Base-by-base conservation (phyloP, 2,797 vertebrate species). In the Hippocampus kuda region DNA sequence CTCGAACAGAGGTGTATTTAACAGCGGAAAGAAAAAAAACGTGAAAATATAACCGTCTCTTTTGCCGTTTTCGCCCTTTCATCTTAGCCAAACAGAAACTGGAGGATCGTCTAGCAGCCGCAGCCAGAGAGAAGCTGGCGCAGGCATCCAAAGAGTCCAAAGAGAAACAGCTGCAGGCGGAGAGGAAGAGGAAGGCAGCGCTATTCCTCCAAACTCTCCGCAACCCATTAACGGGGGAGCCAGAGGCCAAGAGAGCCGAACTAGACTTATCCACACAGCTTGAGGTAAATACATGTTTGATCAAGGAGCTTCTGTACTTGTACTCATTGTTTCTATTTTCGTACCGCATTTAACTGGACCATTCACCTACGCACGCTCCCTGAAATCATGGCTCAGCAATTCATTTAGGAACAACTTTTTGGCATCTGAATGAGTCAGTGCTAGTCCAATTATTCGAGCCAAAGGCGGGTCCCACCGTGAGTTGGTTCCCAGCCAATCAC, bases 141-240 rank as follows among this genome's bases (percentile, higher is more conserved):
- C 97, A 99, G 83, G 97, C 96, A 0, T 96, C 95, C 54, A 99
- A 99, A 85, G 97, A 99, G 81, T 98, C 94, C 0, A 98, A 98
- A 81, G 97, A 99, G 85, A 98, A 97, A 82, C 97, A 99, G 85
- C 92, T 99, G 3, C 97, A 99, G 82, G 96, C 96, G 0, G 97
- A 99, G 79, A 92, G 96, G 61, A 99, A 98, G 80, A 93, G 95
- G 84, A 98, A 98, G 78, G 97, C 97, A 0, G 95, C 96, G 0
- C 88, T 99, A 46, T 99, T 99, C 78, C 85, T 99, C 20, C 96
- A 98, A 78, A 97, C 93, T 30, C 88, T 99, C 53, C 94, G 92
- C 61, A 84, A 88, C 60, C 95, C 97, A 10, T 69, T 85, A 24
- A 7, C 79, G 1, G 83, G 91, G 1, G 97, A 98, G 72, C 72